Percentiles rank a stretch among this genome's conserved stretches.
These are phyloP conservation scores for Ammospiza maritima DNA, from an alignment of 2,797 vertebrate genomes.

Conservation along the genomic window DNA sequence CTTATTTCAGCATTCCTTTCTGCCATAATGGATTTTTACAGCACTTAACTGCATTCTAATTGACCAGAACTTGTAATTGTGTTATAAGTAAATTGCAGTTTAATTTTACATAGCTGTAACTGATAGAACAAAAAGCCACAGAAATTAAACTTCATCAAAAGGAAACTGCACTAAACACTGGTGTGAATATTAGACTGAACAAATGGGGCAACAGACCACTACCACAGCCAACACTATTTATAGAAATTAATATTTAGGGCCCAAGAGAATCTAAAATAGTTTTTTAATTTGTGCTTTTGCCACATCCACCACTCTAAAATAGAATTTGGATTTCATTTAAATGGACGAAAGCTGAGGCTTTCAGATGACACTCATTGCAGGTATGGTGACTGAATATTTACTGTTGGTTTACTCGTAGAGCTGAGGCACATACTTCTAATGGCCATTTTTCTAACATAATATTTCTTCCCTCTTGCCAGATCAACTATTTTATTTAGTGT, in stretches of 20 bases:
- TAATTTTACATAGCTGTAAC: conserved; percentile 10
- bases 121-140: neutral
- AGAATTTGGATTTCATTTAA: neutral
- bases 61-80: neutral
- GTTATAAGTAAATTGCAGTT: neutral
- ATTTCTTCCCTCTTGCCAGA: neutral
- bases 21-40: neutral
- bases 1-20: neutral
- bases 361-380: neutral
- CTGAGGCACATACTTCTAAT: neutral
- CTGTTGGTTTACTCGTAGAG: neutral
- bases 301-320: neutral
- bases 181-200: neutral
- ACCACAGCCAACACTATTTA: neutral
- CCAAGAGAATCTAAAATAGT: neutral
- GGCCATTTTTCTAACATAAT: neutral
- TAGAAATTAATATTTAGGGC: neutral
- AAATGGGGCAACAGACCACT: neutral
- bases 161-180: neutral
- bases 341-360: neutral
- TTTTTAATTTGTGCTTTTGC: neutral
- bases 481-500: neutral
- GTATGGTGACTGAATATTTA: neutral
- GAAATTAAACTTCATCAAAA: neutral
- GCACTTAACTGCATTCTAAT: neutral